A percentile compares a stretch with the other conserved stretches of the same genome.
phyloP scores from a whole-genome alignment of 2,888 invertebrate genomes.

The Zonitis immaculata region DNA sequence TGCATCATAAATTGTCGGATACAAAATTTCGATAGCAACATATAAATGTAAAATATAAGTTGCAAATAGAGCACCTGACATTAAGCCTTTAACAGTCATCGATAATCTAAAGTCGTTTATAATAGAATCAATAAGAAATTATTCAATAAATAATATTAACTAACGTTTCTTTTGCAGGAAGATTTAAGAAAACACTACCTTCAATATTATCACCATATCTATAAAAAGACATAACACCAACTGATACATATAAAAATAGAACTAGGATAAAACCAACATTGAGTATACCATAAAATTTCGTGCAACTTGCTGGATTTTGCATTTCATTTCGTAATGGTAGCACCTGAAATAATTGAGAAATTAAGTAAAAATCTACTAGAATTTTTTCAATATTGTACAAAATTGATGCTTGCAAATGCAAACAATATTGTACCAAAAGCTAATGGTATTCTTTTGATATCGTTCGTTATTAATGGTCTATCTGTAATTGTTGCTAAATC shows the following conservation, averaged over 20 bases:
- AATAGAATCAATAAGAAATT: slow-evolving; percentile 1
- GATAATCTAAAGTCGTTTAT: slow-evolving; percentile 67
- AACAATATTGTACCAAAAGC: slow-evolving; percentile 91
- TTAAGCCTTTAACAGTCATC: slow-evolving; percentile 67
- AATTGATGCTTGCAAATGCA: slow-evolving; percentile 87
- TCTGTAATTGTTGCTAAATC: slow-evolving; percentile 60
- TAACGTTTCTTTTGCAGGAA: slow-evolving; percentile 57
- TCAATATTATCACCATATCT: slow-evolving; percentile 73
- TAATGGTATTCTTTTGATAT: slow-evolving; percentile 55
- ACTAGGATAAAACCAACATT: slow-evolving; percentile 80
- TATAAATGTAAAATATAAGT: slow-evolving; percentile 90
- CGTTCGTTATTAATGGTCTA: slow-evolving; percentile 49
- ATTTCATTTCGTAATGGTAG: slow-evolving; percentile 85
- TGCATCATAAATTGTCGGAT: slow-evolving; percentile 60
- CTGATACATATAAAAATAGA: slow-evolving; percentile 64
- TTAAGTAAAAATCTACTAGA: slow-evolving; percentile 7
- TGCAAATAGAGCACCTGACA: slow-evolving; percentile 74
- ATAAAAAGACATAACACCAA: slow-evolving; percentile 81
- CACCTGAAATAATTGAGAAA: slow-evolving; percentile 57
- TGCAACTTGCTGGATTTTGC: slow-evolving; percentile 68
- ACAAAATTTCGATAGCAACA: slow-evolving; percentile 80
- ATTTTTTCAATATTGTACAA: slow-evolving; percentile 53
- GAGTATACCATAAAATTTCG: slow-evolving; percentile 71
- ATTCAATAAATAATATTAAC: neutral
- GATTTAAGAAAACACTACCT: slow-evolving; percentile 80